These are phyloP conservation scores for Gephyroberyx darwinii DNA, from an alignment of 2,797 vertebrate genomes.

Conservation along the genomic window DNA sequence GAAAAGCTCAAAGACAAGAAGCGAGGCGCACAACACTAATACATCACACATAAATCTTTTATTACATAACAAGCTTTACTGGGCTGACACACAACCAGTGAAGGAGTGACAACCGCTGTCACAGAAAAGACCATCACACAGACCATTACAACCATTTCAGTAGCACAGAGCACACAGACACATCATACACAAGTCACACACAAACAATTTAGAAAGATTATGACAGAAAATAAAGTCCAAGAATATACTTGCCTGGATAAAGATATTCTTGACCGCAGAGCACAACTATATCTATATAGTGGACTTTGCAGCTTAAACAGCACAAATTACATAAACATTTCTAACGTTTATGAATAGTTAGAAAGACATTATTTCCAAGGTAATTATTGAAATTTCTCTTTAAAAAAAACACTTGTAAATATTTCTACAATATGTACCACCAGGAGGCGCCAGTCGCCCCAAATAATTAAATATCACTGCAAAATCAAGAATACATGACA, in stretches of 20 bases:
- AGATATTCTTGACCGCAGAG: background rate
- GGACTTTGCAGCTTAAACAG: background rate
- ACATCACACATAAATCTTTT: conserved; percentile 68
- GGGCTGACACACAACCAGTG: conserved; percentile 58
- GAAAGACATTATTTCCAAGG: too few relatives aligned
- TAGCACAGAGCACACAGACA: conserved; percentile 54
- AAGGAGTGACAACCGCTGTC: conserved; percentile 40
- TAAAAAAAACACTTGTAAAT: background rate
- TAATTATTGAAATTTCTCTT: background rate
- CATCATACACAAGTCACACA: conserved; percentile 53
- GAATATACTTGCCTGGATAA: conserved; percentile 20
- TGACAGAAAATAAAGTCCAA: conserved; percentile 40
- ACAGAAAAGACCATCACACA: conserved; percentile 45
- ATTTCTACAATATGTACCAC: conserved; percentile 27
- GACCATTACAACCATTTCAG: conserved; percentile 37
- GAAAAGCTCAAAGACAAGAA: conserved; percentile 6
- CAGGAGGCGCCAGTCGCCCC: conserved; percentile 48
- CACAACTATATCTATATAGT: background rate
- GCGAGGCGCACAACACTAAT: conserved; percentile 19
- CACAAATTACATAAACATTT: background rate
- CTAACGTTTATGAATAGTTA: background rate
- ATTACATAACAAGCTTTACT: conserved; percentile 77
- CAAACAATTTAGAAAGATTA: conserved; percentile 29
- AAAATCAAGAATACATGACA: conserved; percentile 57
- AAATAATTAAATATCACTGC: conserved; percentile 26